phyloP scores from a whole-genome alignment of 2,113 vertebrate genomes.

The Dicerorhinus sumatrensis region DNA sequence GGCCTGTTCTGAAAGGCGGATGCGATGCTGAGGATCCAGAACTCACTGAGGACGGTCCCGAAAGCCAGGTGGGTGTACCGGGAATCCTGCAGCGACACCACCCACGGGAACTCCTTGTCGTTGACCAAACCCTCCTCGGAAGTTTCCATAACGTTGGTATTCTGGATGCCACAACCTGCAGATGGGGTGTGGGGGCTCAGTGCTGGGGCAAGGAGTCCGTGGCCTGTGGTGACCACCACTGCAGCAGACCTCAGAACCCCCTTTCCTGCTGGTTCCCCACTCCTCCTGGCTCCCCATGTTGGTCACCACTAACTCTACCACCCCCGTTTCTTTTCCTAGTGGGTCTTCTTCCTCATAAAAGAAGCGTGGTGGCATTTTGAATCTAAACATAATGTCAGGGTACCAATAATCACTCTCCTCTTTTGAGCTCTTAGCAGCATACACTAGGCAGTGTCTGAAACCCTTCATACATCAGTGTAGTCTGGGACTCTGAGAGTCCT shows the following conservation, averaged over 20 bases:
- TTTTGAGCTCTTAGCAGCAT: background rate
- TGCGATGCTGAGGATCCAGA: conserved; percentile 77
- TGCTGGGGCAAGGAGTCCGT: accelerated
- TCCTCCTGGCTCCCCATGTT: background rate
- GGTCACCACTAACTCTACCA: background rate
- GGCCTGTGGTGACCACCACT: accelerated
- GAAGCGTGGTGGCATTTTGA: background rate
- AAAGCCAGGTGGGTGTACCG: conserved; percentile 69
- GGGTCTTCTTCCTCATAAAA: background rate
- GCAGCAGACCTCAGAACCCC: background rate
- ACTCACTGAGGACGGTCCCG: conserved; percentile 74
- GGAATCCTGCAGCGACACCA: conserved; percentile 73
- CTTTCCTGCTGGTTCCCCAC: background rate
- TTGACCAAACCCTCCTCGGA: background rate
- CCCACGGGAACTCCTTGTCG: conserved; percentile 65
- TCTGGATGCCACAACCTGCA: conserved; percentile 66
- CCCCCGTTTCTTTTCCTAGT: background rate
- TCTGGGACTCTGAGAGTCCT: background rate
- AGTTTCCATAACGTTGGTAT: accelerated
- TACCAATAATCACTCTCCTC: background rate
- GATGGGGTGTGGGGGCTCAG: background rate
- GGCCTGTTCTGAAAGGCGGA: conserved; percentile 72
- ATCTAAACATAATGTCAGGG: background rate
- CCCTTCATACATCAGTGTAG: background rate
- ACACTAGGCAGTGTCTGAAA: background rate